A percentile compares a stretch with the other conserved stretches of the same genome.
Evolutionary conservation across 1,140 invertebrate species (phyloP).

Genomic region (Diuraphis noxia): DNA sequence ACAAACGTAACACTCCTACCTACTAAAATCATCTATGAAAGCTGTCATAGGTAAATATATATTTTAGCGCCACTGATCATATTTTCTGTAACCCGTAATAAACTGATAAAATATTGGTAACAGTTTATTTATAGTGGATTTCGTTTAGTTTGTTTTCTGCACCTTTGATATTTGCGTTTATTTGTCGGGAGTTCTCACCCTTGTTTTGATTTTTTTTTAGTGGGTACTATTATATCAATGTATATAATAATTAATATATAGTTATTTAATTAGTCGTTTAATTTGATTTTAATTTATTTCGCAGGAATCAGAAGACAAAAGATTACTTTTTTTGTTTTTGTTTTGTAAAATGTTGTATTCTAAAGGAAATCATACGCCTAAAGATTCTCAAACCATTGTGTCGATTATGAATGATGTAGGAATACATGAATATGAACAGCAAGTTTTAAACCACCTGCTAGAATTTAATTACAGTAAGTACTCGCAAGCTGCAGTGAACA

Average conservation of each 20-base stretch:
- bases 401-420: constrained; percentile 96
- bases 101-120: too few species aligned
- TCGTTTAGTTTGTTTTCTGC: neutral
- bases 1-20: too few species aligned
- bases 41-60: too few species aligned
- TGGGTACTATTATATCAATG: neutral
- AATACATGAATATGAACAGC: constrained; percentile 87
- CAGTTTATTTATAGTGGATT: too few species aligned
- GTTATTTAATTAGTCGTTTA: too few species aligned
- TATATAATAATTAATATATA: neutral
- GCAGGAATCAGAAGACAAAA: neutral
- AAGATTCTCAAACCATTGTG: constrained; percentile 93
- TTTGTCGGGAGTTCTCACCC: neutral
- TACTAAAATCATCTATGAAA: too few species aligned
- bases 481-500: constrained; percentile 14
- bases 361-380: constrained; percentile 58
- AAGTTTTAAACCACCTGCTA: constrained; percentile 89
- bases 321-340: neutral
- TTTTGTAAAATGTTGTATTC: neutral
- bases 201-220: too few species aligned
- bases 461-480: constrained; percentile 90
- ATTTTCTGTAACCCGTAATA: too few species aligned
- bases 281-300: too few species aligned
- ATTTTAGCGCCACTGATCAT: too few species aligned
- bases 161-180: neutral